Evolutionary conservation across 2,888 invertebrate genomes (phyloP), one percentile per base, ranked within the genome.

Genomic region (Ormyrus pomaceus): DNA sequence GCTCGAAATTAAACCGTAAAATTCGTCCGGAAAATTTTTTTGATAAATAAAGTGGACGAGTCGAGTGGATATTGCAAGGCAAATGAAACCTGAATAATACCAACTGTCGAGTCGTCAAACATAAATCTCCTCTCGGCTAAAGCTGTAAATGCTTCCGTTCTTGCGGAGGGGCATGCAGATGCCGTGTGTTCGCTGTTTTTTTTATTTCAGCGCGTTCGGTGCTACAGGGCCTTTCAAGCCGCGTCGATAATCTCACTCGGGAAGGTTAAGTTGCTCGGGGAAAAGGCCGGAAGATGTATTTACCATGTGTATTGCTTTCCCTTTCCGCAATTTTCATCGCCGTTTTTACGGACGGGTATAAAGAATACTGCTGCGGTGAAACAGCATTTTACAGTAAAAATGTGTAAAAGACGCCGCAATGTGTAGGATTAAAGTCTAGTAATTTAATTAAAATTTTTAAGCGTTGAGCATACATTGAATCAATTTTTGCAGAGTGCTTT

Each of bases 1-100:
- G 46, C 19, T 48, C 56, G 48, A 19, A 65, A 65, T 73, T 65
- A 65, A 73, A 56, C 45, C 65, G 6, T 45, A 55, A 56, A 65
- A 65, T 64, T 45, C 45, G 51, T 55, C 53, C 53, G 13, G 7
- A 0, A n/a, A 55, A 64, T 55, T 53, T 56, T 73, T 73, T 53
- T 48, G 56, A 56, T 50, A 50, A 56, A 65, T 56, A 65, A 65
- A 53, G 51, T n/a, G 8, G n/a, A 10, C 19, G 7, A 48, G 70
- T 13, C 50, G 51, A 13, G 5, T 9, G 19, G 9, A 13, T 19
- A 9, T 5, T 11, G 48, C n/a, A 50, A 72, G n/a, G 45, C 50
- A 70, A 58, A 70, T 46, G 56, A 56, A 55, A 46, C 34, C 34
- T 34, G 34, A 34, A 34, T 34, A 34, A 1, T 6, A 5, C 55